Percentiles rank a stretch among this genome's conserved stretches.
phyloP scores from a whole-genome alignment of 2,113 vertebrate genomes.

The Eublepharis macularius region DNA sequence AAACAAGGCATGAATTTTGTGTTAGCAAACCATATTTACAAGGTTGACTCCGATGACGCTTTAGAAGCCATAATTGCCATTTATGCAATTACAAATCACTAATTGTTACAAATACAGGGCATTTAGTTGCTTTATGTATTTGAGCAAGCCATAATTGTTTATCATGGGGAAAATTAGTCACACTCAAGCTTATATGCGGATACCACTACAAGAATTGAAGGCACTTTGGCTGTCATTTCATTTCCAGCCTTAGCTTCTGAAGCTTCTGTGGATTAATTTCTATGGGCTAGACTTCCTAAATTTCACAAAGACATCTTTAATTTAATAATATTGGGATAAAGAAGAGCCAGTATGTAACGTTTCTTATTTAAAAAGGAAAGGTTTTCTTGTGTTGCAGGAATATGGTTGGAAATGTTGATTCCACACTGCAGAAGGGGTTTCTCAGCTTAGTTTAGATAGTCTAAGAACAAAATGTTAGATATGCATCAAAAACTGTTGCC shows the following conservation, averaged over 20 bases:
- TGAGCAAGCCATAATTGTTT: not conserved
- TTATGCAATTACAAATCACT: conserved; percentile 12
- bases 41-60: conserved; percentile 14
- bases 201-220: not conserved
- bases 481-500: no score
- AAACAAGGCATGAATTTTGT: conserved; percentile 9
- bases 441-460: no score
- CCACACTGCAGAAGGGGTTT: no score
- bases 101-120: not conserved
- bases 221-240: not conserved
- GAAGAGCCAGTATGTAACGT: no score
- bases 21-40: conserved; percentile 19
- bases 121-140: not conserved
- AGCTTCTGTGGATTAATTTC: no score
- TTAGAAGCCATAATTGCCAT: conserved; percentile 30
- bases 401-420: no score
- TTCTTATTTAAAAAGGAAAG: no score
- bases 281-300: no score
- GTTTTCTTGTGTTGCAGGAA: no score
- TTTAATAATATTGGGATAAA: no score
- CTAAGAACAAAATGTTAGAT: no score
- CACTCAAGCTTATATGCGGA: not conserved
- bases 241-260: not conserved
- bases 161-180: not conserved
- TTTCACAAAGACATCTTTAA: no score